These are phyloP conservation scores for Edolisoma coerulescens DNA, from an alignment of 2,113 vertebrate species.

Conservation along the genomic window DNA sequence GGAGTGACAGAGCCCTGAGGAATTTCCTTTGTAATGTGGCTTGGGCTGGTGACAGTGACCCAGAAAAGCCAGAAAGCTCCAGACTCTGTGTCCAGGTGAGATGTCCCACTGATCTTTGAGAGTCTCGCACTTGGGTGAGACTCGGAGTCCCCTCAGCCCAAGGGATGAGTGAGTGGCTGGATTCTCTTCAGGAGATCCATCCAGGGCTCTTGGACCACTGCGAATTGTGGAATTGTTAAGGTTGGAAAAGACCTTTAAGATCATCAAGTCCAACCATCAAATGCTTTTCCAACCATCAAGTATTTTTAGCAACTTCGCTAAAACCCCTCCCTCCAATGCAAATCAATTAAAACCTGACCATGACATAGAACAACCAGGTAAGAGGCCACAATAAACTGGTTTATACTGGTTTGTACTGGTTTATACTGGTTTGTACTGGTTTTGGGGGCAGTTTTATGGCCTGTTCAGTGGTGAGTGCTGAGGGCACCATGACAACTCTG, in stretches of 20 bases:
- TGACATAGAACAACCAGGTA: fast-evolving
- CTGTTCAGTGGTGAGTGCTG: not conserved
- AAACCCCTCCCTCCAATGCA: not conserved
- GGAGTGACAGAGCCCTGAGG: not conserved
- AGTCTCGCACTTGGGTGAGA: constrained; percentile 54
- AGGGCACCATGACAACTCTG: not conserved
- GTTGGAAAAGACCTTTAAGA: not conserved
- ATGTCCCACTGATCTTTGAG: not conserved
- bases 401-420: not conserved
- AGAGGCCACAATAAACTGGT: not conserved
- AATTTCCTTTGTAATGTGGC: not conserved
- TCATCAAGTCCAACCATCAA: not conserved
- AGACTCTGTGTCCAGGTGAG: not conserved
- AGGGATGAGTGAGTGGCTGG: constrained; percentile 44
- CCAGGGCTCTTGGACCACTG: not conserved
- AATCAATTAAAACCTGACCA: not conserved
- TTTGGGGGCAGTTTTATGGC: not conserved
- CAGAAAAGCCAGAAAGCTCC: not conserved
- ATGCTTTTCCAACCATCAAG: fast-evolving
- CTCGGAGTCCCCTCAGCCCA: constrained; percentile 25
- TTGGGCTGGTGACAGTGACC: not conserved
- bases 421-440: not conserved
- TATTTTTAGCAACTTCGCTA: not conserved
- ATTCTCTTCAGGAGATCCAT: not conserved
- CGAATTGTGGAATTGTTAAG: fast-evolving